phyloP scores from a whole-genome alignment of 2,797 vertebrate genomes.

The Dryobates pubescens region DNA sequence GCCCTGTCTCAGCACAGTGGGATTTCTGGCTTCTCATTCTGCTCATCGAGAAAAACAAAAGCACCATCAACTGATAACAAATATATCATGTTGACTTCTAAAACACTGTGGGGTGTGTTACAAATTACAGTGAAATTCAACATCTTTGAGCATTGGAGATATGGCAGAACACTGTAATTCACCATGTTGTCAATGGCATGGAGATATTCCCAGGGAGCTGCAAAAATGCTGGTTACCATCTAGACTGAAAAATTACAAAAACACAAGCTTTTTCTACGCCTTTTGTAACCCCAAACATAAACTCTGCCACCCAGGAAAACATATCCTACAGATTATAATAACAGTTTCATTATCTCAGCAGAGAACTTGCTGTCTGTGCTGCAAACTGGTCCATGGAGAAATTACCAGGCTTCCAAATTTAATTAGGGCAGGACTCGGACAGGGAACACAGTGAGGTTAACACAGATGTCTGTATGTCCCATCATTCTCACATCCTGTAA shows the following conservation, averaged over 20 bases:
- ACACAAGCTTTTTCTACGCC: background rate
- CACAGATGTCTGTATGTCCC: conserved; percentile 57
- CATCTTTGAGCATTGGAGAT: background rate
- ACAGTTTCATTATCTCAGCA: conserved; percentile 51
- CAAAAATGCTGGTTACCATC: background rate
- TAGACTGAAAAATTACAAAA: conserved; percentile 26
- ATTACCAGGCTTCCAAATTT: conserved; percentile 62
- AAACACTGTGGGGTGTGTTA: background rate
- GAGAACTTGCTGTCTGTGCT: conserved; percentile 33
- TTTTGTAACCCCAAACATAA: background rate
- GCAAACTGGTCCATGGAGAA: conserved; percentile 48
- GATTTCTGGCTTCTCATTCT: background rate
- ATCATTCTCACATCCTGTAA: conserved; percentile 52
- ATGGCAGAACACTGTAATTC: background rate
- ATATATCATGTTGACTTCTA: conserved; percentile 25
- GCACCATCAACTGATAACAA: background rate
- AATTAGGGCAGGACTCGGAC: conserved; percentile 61
- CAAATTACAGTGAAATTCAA: conserved; percentile 5
- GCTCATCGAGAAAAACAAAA: conserved; percentile 34
- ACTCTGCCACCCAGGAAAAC: background rate
- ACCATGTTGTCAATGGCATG: accelerated
- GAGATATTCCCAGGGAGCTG: background rate
- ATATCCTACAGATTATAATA: conserved; percentile 33
- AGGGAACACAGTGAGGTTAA: conserved; percentile 47
- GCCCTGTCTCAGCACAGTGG: background rate